Base-by-base conservation (phyloP, 2,113 vertebrate species). In the Gobius niger region DNA sequence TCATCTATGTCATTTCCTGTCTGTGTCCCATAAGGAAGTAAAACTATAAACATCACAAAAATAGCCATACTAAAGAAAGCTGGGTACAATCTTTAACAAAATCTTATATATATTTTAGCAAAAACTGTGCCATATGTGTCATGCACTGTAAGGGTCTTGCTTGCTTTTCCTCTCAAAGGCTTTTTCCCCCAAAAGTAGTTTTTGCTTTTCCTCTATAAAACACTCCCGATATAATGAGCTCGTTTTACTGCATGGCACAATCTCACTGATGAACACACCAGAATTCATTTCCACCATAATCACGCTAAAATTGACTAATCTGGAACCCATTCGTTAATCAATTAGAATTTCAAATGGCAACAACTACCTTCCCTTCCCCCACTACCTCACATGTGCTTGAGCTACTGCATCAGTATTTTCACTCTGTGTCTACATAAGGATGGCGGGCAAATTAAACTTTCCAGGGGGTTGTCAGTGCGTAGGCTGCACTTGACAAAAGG, bases 321-420 rank as follows among this genome's bases (percentile, higher is more conserved):
- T 50, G 24, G 1, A 67, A 59, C 67, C n/a, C 49, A 63, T 66
- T 63, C 15, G 69, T 71, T 65, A 60, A 68, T 63, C 60, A 72
- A 78, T 83, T 76, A 83, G 57, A 15, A 61, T 80, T 80, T 75
- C 68, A 71, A 24, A 9, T n/a, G 16, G 47, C 56, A 70, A 44
- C 63, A 47, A 63, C 12, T 24, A 51, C 40, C 19, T 68, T 63
- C 47, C 46, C 16, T 69, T 73, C 63, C 63, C 7, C 54, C 47
- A 78, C 81, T 69, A 80, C 69, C 67, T 63, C 49, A 49, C 40
- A 5, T 53, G 16, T 50, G 61, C 73, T 70, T 80, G 51, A 68
- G 65, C 51, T 78, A 18, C 59, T 65, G 52, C 47, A 68, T 76
- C 63, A 72, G 60, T 73, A 70, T 73, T 80, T 82, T 77, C 56